Percentiles rank a stretch among this genome's conserved stretches.
Evolutionary conservation across 2,797 vertebrate species (phyloP).

Genomic region (Rhabdophis nuchalis): DNA sequence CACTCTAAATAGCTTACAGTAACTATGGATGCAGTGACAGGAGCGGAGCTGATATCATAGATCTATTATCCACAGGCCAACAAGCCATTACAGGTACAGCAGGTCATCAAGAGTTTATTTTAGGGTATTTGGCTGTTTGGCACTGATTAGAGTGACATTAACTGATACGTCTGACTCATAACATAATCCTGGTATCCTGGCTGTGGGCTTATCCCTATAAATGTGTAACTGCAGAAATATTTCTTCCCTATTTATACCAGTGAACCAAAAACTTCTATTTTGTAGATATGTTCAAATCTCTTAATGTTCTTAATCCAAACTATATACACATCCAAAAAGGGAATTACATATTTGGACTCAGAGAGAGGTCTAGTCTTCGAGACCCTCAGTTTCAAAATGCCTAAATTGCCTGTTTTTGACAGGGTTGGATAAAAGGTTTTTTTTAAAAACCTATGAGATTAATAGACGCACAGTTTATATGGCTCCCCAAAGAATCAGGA

Average conservation of each 20-base stretch:
- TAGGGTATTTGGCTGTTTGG: neutral
- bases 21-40: neutral
- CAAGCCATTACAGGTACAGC: neutral
- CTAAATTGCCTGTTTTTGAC: neutral
- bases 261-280: neutral
- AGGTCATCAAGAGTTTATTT: conserved; percentile 5
- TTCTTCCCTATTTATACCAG: neutral
- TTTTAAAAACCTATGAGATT: neutral
- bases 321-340: neutral
- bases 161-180: neutral
- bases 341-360: neutral
- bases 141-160: neutral
- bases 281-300: neutral
- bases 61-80: neutral
- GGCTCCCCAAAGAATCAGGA: neutral
- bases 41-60: neutral
- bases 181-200: conserved; percentile 17
- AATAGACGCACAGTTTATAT: neutral
- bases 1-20: neutral
- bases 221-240: neutral
- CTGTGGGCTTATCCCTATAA: neutral
- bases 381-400: neutral
- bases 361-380: neutral
- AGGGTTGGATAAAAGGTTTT: neutral
- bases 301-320: neutral